Base-by-base conservation (phyloP, 2,888 invertebrate genomes). In the Scaptomyza caliginosa region DNA sequence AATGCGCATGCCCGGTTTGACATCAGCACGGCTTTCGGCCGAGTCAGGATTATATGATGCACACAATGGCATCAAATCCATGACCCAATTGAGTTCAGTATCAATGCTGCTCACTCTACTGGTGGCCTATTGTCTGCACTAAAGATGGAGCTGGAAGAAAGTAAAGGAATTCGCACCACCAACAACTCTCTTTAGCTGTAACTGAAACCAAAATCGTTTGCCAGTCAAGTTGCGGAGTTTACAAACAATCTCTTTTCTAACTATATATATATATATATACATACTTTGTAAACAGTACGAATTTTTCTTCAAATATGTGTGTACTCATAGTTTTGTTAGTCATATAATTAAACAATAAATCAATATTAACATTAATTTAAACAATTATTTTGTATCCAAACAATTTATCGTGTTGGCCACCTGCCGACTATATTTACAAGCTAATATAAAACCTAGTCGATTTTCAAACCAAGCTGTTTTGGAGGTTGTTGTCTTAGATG, bases 1-100 rank as follows among this genome's bases (percentile, higher is more conserved):
- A 4, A 88, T 89, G 86, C 86, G 75, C 51, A 78, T 89, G 76
- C 89, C 89, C 1, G 89, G 89, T 7, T 43, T 75, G 7, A 80
- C 88, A 0, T 69, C 66, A 4, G 81, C 88, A 1, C 69, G 76
- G 16, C 57, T 88, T 1, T 77, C 85, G 0, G 77, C 79, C 1
- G 78, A 88, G 7, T 81, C 83, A 3, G 74, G 75, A 7, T 19
- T 88, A 3, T 67, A 55, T 19, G 71, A 75, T 45, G 78, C 80
- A 0, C 75, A 70, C 21, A 76, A 51, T 24, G 40, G 55, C 0
- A 57, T 13, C 10, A 57, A 57, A 30, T 49, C 67, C 36, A 36
- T 64, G n/a, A 50, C 63, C 16, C 69, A 67, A 4, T 66, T 74
- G 46, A 68, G 75, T 16, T 4, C 77, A 7, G 16, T 81, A 8